Percentiles rank a stretch among this genome's conserved stretches.
phyloP scores from a whole-genome alignment of 2,113 vertebrate genomes.

The Corythoichthys intestinalis region DNA sequence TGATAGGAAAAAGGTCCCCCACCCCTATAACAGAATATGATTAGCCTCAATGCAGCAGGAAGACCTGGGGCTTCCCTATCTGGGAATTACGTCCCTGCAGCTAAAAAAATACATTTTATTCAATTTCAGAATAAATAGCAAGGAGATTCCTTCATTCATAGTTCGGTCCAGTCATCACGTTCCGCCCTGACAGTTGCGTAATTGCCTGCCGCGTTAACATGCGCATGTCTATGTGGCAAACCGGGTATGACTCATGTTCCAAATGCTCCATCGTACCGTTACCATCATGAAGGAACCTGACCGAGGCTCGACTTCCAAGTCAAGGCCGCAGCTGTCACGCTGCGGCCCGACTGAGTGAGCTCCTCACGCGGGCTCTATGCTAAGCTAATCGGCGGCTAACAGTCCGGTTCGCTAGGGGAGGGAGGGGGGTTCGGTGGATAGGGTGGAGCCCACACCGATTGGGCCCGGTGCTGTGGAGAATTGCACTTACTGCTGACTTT shows the following conservation, averaged over 20 bases:
- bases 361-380: conserved; percentile 6
- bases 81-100: not conserved
- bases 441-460: not conserved
- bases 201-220: conserved; percentile 41
- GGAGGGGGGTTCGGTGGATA: not conserved
- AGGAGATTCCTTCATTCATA: conserved; percentile 13
- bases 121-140: not conserved
- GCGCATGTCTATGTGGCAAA: conserved; percentile 35
- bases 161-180: conserved; percentile 51
- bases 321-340: not conserved
- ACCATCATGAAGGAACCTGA: conserved; percentile 1
- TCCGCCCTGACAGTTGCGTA: conserved; percentile 63
- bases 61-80: not conserved
- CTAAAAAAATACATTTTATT: not conserved
- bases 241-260: conserved; percentile 11
- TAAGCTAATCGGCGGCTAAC: conserved; percentile 40
- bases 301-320: not conserved
- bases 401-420: conserved; percentile 6
- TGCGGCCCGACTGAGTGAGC: not conserved
- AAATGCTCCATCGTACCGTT: conserved; percentile 3
- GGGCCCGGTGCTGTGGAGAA: conserved; percentile 11
- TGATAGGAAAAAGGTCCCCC: not conserved
- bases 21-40: not conserved
- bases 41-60: not conserved
- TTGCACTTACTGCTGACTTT: conserved; percentile 98